Evolutionary conservation across 2,113 vertebrate genomes (phyloP).

Genomic region (Pseudopodoces humilis): DNA sequence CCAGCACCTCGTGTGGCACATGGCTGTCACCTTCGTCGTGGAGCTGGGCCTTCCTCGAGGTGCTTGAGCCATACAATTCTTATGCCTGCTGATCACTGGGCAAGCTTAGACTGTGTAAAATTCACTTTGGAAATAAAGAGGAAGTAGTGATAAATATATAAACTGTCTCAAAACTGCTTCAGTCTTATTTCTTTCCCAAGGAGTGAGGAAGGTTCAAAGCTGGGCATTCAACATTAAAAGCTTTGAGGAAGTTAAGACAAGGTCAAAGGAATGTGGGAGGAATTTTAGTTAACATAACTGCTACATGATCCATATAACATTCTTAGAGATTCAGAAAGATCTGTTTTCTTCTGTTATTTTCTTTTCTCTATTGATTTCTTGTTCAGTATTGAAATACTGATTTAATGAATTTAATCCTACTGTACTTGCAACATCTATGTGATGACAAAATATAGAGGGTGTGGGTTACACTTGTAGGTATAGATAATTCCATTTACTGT

Average conservation of each 20-base stretch:
- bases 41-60: background rate
- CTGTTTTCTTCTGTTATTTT: background rate
- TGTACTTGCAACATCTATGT: background rate
- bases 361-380: background rate
- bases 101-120: background rate
- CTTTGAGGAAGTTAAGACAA: background rate
- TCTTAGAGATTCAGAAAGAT: background rate
- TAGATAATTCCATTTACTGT: background rate
- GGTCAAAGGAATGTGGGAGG: background rate
- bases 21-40: no score
- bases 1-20: fast-evolving
- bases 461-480: background rate
- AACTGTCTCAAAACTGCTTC: background rate
- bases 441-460: background rate
- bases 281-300: background rate
- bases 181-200: background rate
- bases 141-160: background rate
- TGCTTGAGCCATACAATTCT: background rate
- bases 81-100: background rate
- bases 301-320: background rate
- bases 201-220: background rate
- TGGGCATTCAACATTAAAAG: background rate
- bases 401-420: background rate
- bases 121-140: background rate
- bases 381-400: background rate